These are phyloP conservation scores for Rhingia rostrata DNA, from an alignment of 2,888 invertebrate genomes.

Conservation along the genomic window DNA sequence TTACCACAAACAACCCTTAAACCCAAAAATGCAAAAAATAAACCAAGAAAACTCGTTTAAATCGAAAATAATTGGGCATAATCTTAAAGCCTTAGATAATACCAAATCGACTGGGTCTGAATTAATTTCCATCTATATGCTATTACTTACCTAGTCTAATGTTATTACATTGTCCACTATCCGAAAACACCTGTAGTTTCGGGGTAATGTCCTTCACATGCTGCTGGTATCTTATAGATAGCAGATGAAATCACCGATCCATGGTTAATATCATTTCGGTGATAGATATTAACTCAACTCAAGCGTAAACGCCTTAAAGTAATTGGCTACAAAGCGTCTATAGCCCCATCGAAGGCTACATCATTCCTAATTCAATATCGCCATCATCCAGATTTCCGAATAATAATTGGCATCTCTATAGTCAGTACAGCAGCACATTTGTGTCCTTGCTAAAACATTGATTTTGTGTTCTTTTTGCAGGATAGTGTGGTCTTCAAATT, in stretches of 20 bases:
- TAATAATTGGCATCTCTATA: slow-evolving; percentile 43
- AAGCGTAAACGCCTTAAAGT: slow-evolving; percentile 61
- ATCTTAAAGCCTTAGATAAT: too few species aligned
- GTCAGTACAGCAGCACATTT: slow-evolving; percentile 21
- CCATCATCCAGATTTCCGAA: slow-evolving; percentile 51
- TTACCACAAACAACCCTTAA: too few species aligned
- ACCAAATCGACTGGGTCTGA: too few species aligned
- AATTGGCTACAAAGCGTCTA: slow-evolving; percentile 46
- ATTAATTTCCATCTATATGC: not conserved
- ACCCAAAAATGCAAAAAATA: too few species aligned
- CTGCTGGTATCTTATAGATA: slow-evolving; percentile 19
- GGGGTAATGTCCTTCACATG: not conserved
- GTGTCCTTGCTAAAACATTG: slow-evolving; percentile 32
- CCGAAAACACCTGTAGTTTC: slow-evolving; percentile 42
- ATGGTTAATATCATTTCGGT: slow-evolving; percentile 48
- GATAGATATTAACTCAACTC: slow-evolving; percentile 49
- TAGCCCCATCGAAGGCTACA: not conserved
- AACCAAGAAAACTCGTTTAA: too few species aligned
- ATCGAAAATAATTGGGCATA: too few species aligned
- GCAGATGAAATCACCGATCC: slow-evolving; percentile 54
- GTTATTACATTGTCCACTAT: slow-evolving; percentile 18
- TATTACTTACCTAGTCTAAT: not conserved
- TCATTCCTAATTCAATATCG: slow-evolving; percentile 58
- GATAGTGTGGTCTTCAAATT: not conserved
- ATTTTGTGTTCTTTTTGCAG: slow-evolving; percentile 12